Evolutionary conservation across 2,797 vertebrate species (phyloP).

Genomic region (Morelia viridis): DNA sequence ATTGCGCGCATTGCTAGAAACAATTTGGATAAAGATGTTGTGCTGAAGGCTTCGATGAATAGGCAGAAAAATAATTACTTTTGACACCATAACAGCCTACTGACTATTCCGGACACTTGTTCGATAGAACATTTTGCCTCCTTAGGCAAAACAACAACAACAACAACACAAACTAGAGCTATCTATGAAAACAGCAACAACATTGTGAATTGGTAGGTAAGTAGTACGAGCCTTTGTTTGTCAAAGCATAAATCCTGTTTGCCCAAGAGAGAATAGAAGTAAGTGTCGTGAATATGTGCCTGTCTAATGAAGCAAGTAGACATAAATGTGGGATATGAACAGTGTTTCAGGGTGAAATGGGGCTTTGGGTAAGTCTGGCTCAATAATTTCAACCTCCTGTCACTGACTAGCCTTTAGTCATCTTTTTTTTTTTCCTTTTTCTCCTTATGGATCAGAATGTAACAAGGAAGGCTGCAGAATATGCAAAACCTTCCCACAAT

Average conservation of each 20-base stretch:
- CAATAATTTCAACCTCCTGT: background rate
- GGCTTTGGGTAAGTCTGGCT: background rate
- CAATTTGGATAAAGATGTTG: background rate
- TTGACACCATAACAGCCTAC: constrained; percentile 5
- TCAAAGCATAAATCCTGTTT: background rate
- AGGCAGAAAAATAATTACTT: background rate
- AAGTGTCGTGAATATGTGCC: background rate
- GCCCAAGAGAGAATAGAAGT: background rate
- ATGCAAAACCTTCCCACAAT: background rate
- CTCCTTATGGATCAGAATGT: background rate
- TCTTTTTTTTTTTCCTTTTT: background rate
- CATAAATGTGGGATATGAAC: background rate
- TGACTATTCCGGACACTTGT: background rate
- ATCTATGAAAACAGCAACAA: background rate
- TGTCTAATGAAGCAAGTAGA: background rate
- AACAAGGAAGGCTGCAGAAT: background rate
- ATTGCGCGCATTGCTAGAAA: background rate
- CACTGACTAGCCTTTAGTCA: background rate
- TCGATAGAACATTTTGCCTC: background rate
- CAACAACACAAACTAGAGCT: background rate
- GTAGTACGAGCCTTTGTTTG: background rate
- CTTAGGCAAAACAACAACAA: background rate
- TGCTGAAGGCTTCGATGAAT: background rate
- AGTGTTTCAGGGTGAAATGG: background rate
- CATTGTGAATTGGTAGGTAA: constrained; percentile 1